A percentile compares a stretch with the other conserved stretches of the same genome.
Evolutionary conservation across 2,888 invertebrate species (phyloP).

Genomic region (Oscheius myriophilus): DNA sequence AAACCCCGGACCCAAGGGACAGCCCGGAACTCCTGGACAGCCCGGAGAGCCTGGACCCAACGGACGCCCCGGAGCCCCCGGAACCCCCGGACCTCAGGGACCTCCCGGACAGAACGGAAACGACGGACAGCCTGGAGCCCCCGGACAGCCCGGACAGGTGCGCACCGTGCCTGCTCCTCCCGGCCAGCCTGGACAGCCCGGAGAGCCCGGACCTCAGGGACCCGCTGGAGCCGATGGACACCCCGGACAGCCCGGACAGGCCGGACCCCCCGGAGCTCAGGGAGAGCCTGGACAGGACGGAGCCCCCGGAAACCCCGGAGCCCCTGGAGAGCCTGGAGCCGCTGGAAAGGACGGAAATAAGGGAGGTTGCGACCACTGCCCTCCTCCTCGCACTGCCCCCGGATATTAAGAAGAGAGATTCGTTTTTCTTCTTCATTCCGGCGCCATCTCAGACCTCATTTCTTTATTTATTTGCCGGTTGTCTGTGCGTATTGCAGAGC

Average conservation of each 20-base stretch:
- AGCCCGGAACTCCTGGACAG: constrained; percentile 41
- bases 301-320: constrained; percentile 56
- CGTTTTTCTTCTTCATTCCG: too few species aligned
- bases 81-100: constrained; percentile 63
- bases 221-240: constrained; percentile 57
- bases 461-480: too few species aligned
- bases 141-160: constrained; percentile 59
- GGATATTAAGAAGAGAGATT: too few species aligned
- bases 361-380: constrained; percentile 58
- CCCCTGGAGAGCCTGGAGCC: constrained; percentile 53
- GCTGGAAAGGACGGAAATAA: constrained; percentile 53
- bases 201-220: constrained; percentile 57
- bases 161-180: constrained; percentile 57
- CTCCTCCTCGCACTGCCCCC: not conserved
- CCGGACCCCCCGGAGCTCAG: constrained; percentile 56
- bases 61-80: constrained; percentile 61
- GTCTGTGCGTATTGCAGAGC: too few species aligned
- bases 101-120: constrained; percentile 57
- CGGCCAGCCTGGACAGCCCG: constrained; percentile 60
- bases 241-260: constrained; percentile 51
- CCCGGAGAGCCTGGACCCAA: constrained; percentile 58
- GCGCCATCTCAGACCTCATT: too few species aligned
- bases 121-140: constrained; percentile 61
- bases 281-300: constrained; percentile 58
- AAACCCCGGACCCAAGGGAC: constrained; percentile 61